These are phyloP conservation scores for Pharmacophagus antenor DNA, from an alignment of 2,888 invertebrate genomes.

Conservation along the genomic window DNA sequence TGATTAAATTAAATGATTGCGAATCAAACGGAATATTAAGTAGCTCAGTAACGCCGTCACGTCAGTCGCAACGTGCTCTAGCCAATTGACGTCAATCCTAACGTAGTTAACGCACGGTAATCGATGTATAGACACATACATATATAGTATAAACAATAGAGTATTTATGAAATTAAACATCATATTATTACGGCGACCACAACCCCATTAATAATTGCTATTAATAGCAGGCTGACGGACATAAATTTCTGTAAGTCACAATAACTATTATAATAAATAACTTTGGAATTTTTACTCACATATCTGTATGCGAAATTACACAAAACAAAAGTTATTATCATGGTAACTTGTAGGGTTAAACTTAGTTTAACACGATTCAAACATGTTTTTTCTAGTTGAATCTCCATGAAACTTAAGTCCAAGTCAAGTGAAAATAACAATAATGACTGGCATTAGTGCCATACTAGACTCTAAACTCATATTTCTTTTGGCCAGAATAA, in stretches of 20 bases:
- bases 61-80: background rate
- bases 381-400: too few species aligned
- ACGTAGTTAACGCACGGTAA: constrained; percentile 10
- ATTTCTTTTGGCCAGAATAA: too few species aligned
- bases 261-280: background rate
- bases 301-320: too few species aligned
- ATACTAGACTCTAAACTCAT: too few species aligned
- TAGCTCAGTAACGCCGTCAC: background rate
- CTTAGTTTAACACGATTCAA: too few species aligned
- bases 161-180: background rate
- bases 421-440: too few species aligned
- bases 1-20: constrained; percentile 3
- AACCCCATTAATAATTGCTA: too few species aligned
- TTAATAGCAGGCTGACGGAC: background rate
- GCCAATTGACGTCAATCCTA: constrained; percentile 24
- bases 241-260: background rate
- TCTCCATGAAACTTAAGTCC: too few species aligned
- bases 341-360: too few species aligned
- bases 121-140: background rate
- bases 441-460: too few species aligned
- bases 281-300: too few species aligned
- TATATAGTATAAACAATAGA: constrained; percentile 1
- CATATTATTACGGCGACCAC: background rate
- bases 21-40: constrained; percentile 1
- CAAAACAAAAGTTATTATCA: too few species aligned